A percentile compares a stretch with the other conserved stretches of the same genome.
These are phyloP conservation scores for Perca schrenkii DNA, from an alignment of 2,113 vertebrate species.

Conservation along the genomic window DNA sequence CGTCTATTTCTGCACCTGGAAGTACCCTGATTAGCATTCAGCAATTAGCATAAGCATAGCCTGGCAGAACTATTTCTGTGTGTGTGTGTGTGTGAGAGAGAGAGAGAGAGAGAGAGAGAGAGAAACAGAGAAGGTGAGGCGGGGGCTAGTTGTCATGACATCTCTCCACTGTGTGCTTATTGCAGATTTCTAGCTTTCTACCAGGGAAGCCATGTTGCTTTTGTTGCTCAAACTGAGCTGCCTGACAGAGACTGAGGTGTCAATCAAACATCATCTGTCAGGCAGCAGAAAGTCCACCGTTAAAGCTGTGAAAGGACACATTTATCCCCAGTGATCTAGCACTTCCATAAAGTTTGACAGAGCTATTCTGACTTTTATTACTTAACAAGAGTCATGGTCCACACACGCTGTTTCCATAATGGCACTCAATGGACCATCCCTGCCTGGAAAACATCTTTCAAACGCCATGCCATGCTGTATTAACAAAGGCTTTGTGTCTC, in stretches of 20 bases:
- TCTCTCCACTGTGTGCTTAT: slow-evolving; percentile 43
- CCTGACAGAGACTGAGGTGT: slow-evolving; percentile 41
- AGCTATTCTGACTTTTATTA: slow-evolving; percentile 2
- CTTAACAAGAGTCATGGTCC: not conserved
- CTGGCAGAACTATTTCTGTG: slow-evolving; percentile 36
- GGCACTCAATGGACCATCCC: not conserved
- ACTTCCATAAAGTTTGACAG: not conserved
- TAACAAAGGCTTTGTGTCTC: not conserved
- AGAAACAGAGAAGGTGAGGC: slow-evolving; percentile 20
- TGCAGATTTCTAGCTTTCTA: slow-evolving; percentile 57
- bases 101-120: not conserved
- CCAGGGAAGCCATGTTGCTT: slow-evolving; percentile 48
- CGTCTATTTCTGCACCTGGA: slow-evolving; percentile 71
- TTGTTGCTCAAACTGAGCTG: slow-evolving; percentile 59
- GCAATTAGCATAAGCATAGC: slow-evolving; percentile 65
- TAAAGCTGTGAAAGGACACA: slow-evolving; percentile 30
- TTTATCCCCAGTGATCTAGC: not conserved
- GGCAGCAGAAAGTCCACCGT: slow-evolving; percentile 19
- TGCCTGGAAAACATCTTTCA: not conserved
- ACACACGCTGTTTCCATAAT: not conserved
- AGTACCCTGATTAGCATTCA: slow-evolving; percentile 66
- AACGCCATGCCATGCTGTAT: not conserved
- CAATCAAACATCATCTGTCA: slow-evolving; percentile 53
- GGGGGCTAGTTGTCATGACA: slow-evolving; percentile 49
- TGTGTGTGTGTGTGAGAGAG: slow-evolving; percentile 19